Evolutionary conservation across 2,888 invertebrate genomes (phyloP), one percentile per base, ranked within the genome.

Genomic region (Acanthopleura granulata): DNA sequence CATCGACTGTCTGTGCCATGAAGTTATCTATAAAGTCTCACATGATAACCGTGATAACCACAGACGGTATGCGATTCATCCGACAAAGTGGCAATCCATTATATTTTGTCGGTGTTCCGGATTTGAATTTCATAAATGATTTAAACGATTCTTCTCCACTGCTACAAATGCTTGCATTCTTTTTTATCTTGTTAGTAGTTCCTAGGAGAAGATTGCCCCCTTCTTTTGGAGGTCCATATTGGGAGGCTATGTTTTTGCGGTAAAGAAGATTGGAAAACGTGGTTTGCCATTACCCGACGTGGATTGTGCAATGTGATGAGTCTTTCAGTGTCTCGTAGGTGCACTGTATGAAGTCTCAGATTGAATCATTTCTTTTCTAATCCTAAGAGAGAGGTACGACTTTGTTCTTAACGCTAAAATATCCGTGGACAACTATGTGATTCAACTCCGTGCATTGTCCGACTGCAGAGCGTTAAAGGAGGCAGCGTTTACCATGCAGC

Each of bases 321-420:
- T n/a, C n/a, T n/a, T n/a, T n/a, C n/a, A n/a, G n/a, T n/a, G n/a
- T n/a, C n/a, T n/a, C n/a, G n/a, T n/a, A n/a, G n/a, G n/a, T n/a
- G n/a, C n/a, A n/a, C n/a, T n/a, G n/a, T n/a, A n/a, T n/a, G n/a
- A n/a, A n/a, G n/a, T n/a, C n/a, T n/a, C n/a, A n/a, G n/a, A n/a
- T n/a, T n/a, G n/a, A n/a, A n/a, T n/a, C n/a, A n/a, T n/a, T n/a
- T n/a, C n/a, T n/a, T 77, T n/a, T n/a, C n/a, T n/a, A n/a, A n/a
- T n/a, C n/a, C n/a, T n/a, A n/a, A 86, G 87, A 18, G 85, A 87
- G 77, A 70, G 85, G 15, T 84, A 79, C 70, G 85, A 86, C 74
- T 82, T 86, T 66, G 77, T 82, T 9, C 74, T 85, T 16, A 14
- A 66, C 1, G 81, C 85, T 27, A 73, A 78, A 72, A 49, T 80